Base-by-base conservation (phyloP, 2,888 invertebrate genomes). In the Dascillus cervinus region DNA sequence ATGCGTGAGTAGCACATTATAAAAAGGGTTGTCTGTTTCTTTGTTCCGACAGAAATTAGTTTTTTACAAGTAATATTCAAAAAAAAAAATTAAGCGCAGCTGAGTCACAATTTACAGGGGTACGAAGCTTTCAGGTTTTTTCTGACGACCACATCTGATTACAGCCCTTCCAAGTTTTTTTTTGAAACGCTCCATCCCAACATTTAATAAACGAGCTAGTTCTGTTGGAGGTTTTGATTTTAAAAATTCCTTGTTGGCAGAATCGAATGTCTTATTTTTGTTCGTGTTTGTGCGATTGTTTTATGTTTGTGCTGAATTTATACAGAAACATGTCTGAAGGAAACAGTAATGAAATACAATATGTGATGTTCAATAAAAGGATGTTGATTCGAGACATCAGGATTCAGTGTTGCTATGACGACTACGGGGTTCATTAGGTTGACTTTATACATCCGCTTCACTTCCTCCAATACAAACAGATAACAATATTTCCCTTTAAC, bases 361-460 rank as follows among this genome's bases (percentile, higher is more conserved):
- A 53, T 53, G 50, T 50, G 47, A 50, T 52, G 47, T 50, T 52
- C 53, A 50, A 52, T 52, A 50, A 50, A 45, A 49, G 45, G 46
- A 49, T 50, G 50, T 49, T 49, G 50, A 49, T 52, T 52, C 46
- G 46, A 50, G 47, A 51, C 47, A 49, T 49, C 47, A 43, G 47
- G 47, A 46, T 46, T 49, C 47, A 44, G 42, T 44, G 49, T 53
- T 43, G 43, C 47, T 49, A 49, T 48, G 49, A 44, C 43, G 43
- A 51, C 51, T 37, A 31, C 36, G 38, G 49, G 50, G 50, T 50
- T 50, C 50, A 52, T 52, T 50, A 50, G 49, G 48, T 49, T 46
- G 43, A 49, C 48, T 51, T 51, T 39, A n/a, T n/a, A 44, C 39
- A 37, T 34, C 36, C 31, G 37, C 37, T 32, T 41, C 42, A 44